These are phyloP conservation scores for Oplegnathus fasciatus DNA, from an alignment of 2,113 vertebrate species.

Conservation along the genomic window DNA sequence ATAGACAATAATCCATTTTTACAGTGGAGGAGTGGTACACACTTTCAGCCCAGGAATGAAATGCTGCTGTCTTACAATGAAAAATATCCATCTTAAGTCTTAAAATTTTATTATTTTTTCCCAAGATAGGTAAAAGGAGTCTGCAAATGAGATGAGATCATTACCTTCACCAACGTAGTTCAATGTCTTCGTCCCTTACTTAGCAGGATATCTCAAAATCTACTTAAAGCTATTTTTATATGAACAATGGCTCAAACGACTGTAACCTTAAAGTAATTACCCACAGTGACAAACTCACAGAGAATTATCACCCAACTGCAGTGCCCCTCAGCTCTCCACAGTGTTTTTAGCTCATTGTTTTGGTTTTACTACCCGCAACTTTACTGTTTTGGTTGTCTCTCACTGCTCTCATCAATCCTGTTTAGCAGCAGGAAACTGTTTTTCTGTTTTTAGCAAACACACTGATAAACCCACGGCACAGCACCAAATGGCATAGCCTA, in stretches of 20 bases:
- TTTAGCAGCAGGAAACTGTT: neutral
- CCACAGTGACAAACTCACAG: neutral
- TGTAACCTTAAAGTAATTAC: neutral
- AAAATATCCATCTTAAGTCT: neutral
- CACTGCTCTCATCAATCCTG: neutral
- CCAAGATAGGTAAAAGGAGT: neutral
- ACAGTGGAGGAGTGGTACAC: neutral
- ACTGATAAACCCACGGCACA: no score
- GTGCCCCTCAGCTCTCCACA: neutral
- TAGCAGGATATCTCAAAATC: neutral
- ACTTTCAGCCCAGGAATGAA: neutral
- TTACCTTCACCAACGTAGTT: neutral
- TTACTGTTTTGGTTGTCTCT: neutral
- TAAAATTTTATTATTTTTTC: neutral
- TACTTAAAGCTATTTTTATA: neutral
- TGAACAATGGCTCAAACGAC: neutral
- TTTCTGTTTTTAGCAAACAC: neutral
- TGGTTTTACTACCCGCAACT: neutral
- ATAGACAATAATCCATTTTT: conserved; percentile 22
- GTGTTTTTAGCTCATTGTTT: neutral
- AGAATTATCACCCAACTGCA: neutral
- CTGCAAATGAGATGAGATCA: conserved; percentile 26
- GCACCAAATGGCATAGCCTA: no score
- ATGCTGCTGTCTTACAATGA: neutral
- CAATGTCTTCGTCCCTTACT: neutral